Conservation (phyloP, 2,113 vertebrate species). For the Calyptomena viridis region DNA sequence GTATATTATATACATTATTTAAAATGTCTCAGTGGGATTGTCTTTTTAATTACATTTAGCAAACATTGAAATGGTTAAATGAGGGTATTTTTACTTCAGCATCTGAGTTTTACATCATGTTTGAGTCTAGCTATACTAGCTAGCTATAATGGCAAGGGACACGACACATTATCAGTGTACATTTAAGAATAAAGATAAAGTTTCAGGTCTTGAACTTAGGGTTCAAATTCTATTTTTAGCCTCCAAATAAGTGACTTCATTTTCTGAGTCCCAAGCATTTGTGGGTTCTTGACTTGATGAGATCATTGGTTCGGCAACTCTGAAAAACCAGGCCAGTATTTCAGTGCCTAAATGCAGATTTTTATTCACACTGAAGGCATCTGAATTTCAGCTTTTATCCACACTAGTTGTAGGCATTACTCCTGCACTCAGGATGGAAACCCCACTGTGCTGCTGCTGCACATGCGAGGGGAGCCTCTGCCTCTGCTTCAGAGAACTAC, state of each 20-base stretch:
- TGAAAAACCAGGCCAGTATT: background rate
- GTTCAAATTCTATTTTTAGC: background rate
- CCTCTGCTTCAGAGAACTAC: background rate
- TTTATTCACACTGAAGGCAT: background rate
- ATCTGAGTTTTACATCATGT: background rate
- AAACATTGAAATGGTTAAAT: slow-evolving; percentile 57
- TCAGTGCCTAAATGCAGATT: background rate
- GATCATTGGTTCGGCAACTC: slow-evolving; percentile 23
- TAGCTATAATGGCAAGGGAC: background rate
- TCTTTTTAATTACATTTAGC: slow-evolving; percentile 61
- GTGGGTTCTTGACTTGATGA: background rate
- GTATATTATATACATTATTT: slow-evolving; percentile 34
- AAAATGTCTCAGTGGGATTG: slow-evolving; percentile 55
- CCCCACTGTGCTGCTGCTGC: background rate
- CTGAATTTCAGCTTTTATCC: background rate
- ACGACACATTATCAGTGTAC: background rate
- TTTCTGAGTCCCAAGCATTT: slow-evolving; percentile 16
- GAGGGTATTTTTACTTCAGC: slow-evolving; percentile 8
- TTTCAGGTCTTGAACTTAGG: background rate
- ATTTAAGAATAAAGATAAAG: background rate
- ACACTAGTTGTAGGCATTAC: background rate
- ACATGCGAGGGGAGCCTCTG: background rate
- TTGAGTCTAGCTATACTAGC: background rate
- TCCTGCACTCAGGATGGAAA: background rate
- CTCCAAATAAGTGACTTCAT: background rate